Evolutionary conservation across 2,113 vertebrate genomes (phyloP).

Genomic region (Upupa epops): DNA sequence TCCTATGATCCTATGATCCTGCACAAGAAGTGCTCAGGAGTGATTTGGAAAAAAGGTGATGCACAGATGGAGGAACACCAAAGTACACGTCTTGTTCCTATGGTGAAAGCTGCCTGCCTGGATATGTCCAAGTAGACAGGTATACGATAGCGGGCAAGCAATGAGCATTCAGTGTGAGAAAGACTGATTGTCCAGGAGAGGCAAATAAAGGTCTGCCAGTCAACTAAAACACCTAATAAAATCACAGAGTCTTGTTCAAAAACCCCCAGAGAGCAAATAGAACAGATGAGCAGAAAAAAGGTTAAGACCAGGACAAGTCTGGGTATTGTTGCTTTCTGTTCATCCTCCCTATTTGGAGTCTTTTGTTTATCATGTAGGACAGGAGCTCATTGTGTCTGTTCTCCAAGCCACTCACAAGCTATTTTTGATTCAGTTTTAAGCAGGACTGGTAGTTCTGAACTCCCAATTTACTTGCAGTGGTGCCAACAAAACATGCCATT

Average conservation of each 20-base stretch:
- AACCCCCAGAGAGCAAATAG: neutral
- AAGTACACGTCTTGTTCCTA: neutral
- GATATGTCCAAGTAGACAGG: neutral
- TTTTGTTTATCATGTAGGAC: neutral
- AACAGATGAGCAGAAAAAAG: neutral
- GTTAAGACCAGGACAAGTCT: neutral
- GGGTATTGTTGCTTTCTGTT: neutral
- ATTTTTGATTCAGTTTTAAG: neutral
- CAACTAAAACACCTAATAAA: neutral
- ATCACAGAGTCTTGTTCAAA: neutral
- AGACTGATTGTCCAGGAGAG: neutral
- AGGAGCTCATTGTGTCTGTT: neutral
- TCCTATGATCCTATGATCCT: too few relatives aligned
- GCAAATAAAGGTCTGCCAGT: neutral
- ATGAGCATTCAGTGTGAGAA: neutral
- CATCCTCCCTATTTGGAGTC: neutral
- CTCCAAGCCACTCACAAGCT: neutral
- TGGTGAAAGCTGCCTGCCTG: neutral
- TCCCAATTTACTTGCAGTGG: neutral
- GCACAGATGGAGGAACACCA: neutral
- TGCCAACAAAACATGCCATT: neutral
- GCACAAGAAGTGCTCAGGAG: neutral
- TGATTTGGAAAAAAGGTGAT: neutral
- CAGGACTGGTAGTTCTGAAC: neutral
- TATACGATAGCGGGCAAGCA: neutral